Evolutionary conservation across 2,797 vertebrate species (phyloP).

Genomic region (Knipowitschia caucasica): DNA sequence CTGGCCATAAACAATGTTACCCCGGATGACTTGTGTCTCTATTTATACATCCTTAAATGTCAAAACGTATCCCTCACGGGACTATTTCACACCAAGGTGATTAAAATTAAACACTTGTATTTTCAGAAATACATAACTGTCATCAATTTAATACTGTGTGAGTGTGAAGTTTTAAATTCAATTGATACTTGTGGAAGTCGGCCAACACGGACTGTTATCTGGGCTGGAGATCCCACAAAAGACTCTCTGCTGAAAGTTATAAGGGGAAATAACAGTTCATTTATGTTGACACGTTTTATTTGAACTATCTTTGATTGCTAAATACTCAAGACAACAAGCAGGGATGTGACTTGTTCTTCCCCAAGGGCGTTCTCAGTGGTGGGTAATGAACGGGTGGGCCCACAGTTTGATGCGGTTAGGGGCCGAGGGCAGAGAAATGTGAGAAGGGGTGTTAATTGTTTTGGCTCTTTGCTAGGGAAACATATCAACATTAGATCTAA

Average conservation of each 20-base stretch:
- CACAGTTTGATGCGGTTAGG: conserved; percentile 75
- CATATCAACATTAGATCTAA: conserved; percentile 87
- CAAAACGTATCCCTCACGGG: not conserved
- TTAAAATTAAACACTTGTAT: conserved; percentile 2
- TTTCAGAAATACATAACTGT: conserved; percentile 6
- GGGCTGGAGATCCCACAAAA: conserved; percentile 19
- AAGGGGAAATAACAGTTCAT: conserved; percentile 30
- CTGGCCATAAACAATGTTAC: conserved; percentile 2
- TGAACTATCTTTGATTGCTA: conserved; percentile 52
- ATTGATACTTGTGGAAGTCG: not conserved
- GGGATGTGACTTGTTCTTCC: conserved; percentile 63
- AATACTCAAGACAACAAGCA: conserved; percentile 63
- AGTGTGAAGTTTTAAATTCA: not conserved
- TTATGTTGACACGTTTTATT: conserved; percentile 52
- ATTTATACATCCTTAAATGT: conserved; percentile 8
- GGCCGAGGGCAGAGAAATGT: conserved; percentile 83
- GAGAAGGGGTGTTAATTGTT: conserved; percentile 88
- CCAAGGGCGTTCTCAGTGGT: conserved; percentile 69
- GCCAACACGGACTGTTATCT: conserved; percentile 5
- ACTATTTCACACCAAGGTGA: not conserved
- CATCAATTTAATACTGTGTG: conserved; percentile 5
- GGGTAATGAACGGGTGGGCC: conserved; percentile 77
- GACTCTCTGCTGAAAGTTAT: conserved; percentile 9
- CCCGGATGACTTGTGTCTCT: not conserved
- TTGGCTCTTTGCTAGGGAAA: conserved; percentile 86